Evolutionary conservation across 2,888 invertebrate genomes (phyloP).

Genomic region (Holacanthella duospinosa): DNA sequence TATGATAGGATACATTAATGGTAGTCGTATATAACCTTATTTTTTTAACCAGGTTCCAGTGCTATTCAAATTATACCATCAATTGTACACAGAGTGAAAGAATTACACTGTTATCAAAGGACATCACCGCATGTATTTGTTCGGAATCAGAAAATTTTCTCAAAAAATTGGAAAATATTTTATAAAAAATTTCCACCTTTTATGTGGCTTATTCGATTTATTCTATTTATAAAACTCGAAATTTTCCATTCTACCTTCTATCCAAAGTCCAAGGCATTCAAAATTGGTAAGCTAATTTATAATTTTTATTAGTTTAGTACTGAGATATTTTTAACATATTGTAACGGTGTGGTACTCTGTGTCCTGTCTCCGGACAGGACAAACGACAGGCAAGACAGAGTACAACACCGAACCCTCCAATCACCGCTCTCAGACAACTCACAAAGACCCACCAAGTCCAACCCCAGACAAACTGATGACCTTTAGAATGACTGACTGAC

Average conservation of each 20-base stretch:
- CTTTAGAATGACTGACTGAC: no score
- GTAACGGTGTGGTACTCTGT: background rate
- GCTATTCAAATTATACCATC: conserved; percentile 25
- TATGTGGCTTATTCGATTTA: background rate
- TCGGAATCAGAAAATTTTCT: background rate
- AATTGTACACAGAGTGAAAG: conserved; percentile 18
- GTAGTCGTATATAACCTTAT: conserved; percentile 16
- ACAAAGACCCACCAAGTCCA: no score
- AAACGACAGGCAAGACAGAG: no score
- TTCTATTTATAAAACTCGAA: background rate
- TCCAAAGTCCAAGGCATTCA: background rate
- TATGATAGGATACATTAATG: conserved; percentile 17
- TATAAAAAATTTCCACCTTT: background rate
- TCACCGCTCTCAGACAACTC: no score
- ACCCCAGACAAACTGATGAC: no score
- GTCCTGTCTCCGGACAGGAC: no score
- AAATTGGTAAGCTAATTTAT: no score
- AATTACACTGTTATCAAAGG: conserved; percentile 21
- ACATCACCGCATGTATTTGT: conserved; percentile 16
- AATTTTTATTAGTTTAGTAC: no score
- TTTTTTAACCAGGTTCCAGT: conserved; percentile 16
- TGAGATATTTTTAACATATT: background rate
- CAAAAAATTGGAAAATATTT: background rate
- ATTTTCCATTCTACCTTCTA: background rate
- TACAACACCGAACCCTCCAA: no score